Evolutionary conservation across 2,113 vertebrate genomes (phyloP).

Genomic region (Cheilinus undulatus): DNA sequence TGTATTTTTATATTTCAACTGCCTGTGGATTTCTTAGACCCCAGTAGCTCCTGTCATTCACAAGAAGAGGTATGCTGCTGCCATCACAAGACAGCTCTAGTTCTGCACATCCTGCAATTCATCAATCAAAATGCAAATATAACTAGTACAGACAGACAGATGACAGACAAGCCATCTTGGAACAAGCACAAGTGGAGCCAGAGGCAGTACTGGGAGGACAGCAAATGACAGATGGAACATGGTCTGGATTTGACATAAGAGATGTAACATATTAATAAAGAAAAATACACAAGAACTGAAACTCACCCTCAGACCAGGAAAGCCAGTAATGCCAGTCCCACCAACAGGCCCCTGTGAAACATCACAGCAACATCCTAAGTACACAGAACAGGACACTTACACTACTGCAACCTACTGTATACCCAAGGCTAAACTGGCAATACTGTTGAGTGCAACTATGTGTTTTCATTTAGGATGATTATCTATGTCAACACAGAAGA

Average conservation of each 20-base stretch:
- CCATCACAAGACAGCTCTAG: slow-evolving; percentile 19
- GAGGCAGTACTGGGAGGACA: slow-evolving; percentile 8
- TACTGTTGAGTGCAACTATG: neutral
- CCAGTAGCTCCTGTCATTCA: slow-evolving; percentile 6
- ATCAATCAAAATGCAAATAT: slow-evolving; percentile 11
- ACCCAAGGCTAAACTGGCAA: slow-evolving; percentile 1
- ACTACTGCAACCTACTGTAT: slow-evolving; percentile 19
- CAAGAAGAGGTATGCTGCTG: slow-evolving; percentile 1
- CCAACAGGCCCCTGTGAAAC: slow-evolving; percentile 90
- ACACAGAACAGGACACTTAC: slow-evolving; percentile 44
- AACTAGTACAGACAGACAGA: slow-evolving; percentile 3
- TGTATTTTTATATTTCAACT: slow-evolving; percentile 8
- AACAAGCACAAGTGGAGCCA: neutral
- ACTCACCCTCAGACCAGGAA: slow-evolving; percentile 96
- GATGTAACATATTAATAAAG: neutral
- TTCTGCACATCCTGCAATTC: neutral
- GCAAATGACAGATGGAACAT: neutral
- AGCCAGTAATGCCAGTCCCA: slow-evolving; percentile 90
- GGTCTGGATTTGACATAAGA: neutral
- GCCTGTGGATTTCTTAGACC: neutral
- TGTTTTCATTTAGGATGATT: neutral
- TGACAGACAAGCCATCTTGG: neutral
- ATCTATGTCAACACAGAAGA: neutral
- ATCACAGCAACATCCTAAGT: slow-evolving; percentile 66
- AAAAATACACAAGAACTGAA: neutral